These are phyloP conservation scores for Porites lutea DNA, from an alignment of 64 coral and sea anemone genomes.

Conservation along the genomic window DNA sequence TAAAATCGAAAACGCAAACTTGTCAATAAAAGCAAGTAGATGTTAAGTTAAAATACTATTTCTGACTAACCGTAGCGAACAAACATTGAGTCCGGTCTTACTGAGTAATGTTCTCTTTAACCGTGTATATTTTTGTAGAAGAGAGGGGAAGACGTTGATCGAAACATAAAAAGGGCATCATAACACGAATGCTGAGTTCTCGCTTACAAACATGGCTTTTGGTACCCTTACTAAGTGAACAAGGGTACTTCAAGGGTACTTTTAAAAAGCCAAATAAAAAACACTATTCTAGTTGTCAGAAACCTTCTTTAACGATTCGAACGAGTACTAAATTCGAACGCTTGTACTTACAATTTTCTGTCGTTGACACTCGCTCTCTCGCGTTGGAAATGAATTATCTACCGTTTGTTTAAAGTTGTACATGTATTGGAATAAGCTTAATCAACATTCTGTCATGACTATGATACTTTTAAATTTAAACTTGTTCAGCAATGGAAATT, in stretches of 20 bases:
- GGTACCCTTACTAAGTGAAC: neutral
- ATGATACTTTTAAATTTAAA: neutral
- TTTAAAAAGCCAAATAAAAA: neutral
- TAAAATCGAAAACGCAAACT: neutral
- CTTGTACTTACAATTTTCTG: neutral
- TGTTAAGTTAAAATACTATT: neutral
- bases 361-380: neutral
- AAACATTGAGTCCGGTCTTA: neutral
- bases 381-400: neutral
- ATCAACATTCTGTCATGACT: conserved; percentile 30
- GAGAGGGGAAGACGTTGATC: neutral
- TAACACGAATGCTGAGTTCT: no score
- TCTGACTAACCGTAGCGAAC: neutral
- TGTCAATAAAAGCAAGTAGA: neutral
- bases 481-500: conserved; percentile 56
- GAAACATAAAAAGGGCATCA: neutral
- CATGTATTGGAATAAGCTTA: conserved; percentile 27
- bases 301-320: neutral
- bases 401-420: conserved; percentile 19
- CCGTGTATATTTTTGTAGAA: neutral
- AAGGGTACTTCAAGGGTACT: neutral
- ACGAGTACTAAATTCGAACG: neutral
- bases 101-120: neutral
- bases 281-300: neutral
- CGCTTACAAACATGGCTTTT: neutral